A percentile compares a stretch with the other conserved stretches of the same genome.
Evolutionary conservation across 2,797 vertebrate genomes (phyloP).

Genomic region (Podarcis siculus): DNA sequence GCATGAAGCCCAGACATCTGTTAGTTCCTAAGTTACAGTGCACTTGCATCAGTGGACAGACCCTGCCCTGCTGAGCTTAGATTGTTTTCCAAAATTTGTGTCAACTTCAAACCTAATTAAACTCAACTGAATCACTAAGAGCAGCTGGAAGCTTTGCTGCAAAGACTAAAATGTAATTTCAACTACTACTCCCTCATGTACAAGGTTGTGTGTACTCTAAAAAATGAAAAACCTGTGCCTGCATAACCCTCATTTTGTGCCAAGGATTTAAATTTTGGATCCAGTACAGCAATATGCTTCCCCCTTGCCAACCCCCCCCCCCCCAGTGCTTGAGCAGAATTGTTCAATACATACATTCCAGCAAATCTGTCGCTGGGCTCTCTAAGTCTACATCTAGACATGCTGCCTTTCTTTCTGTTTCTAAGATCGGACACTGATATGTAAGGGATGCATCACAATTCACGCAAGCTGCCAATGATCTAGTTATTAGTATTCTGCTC

Average conservation of each 20-base stretch:
- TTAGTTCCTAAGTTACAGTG: conserved; percentile 72
- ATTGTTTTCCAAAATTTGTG: conserved; percentile 70
- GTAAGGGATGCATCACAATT: background rate
- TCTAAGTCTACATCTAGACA: background rate
- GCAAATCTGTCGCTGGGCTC: background rate
- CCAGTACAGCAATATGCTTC: background rate
- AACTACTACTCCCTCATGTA: background rate
- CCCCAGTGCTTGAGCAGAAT: background rate
- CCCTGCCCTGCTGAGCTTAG: conserved; percentile 35
- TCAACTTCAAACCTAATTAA: conserved; percentile 49
- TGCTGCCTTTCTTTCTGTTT: background rate
- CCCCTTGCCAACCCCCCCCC: no score
- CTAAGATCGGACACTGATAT: background rate
- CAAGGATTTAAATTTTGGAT: background rate
- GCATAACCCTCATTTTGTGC: background rate
- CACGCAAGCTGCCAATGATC: background rate
- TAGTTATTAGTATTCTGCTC: background rate
- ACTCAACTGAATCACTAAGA: conserved; percentile 56
- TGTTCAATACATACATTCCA: background rate
- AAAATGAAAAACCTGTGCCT: background rate
- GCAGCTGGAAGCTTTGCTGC: conserved; percentile 41
- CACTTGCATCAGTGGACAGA: conserved; percentile 73
- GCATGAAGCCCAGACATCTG: conserved; percentile 83
- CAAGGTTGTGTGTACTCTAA: background rate
- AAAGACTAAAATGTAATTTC: conserved; percentile 56